A percentile compares a stretch with the other conserved stretches of the same genome.
These are phyloP conservation scores for Noctua comes DNA, from an alignment of 2,888 invertebrate species.

Conservation along the genomic window DNA sequence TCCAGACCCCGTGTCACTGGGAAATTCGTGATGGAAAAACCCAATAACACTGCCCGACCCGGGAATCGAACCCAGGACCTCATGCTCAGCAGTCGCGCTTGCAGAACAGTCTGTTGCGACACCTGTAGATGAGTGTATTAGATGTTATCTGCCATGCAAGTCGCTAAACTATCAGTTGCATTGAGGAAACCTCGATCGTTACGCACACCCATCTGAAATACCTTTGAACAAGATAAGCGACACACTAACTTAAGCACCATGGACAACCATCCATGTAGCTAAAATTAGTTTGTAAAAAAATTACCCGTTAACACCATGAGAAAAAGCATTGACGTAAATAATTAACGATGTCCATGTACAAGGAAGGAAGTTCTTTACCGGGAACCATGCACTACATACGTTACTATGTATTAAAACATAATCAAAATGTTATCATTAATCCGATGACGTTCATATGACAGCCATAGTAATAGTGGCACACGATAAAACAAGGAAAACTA, in stretches of 20 bases:
- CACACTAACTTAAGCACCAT: not conserved
- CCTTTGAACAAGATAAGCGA: not conserved
- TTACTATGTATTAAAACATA: not conserved
- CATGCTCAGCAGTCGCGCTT: not conserved
- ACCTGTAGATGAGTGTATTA: not conserved
- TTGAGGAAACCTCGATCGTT: not conserved
- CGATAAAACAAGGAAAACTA: slow-evolving; percentile 27
- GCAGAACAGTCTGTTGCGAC: not conserved
- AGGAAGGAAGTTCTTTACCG: slow-evolving; percentile 19
- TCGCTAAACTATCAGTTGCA: not conserved
- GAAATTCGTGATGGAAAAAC: too few relatives aligned
- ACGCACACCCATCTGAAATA: not conserved
- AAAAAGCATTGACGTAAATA: too few relatives aligned
- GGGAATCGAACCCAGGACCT: too few relatives aligned
- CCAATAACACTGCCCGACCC: too few relatives aligned
- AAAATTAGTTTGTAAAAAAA: not conserved
- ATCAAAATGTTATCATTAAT: slow-evolving; percentile 26
- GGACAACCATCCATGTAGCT: not conserved
- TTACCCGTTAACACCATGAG: not conserved
- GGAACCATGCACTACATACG: not conserved
- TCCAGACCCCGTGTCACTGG: too few relatives aligned
- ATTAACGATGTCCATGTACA: too few relatives aligned
- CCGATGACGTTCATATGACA: slow-evolving; percentile 22
- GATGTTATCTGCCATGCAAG: not conserved
- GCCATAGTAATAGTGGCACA: not conserved